These are phyloP conservation scores for Sphecodes monilicornis DNA, from an alignment of 2,888 invertebrate genomes.

Conservation along the genomic window DNA sequence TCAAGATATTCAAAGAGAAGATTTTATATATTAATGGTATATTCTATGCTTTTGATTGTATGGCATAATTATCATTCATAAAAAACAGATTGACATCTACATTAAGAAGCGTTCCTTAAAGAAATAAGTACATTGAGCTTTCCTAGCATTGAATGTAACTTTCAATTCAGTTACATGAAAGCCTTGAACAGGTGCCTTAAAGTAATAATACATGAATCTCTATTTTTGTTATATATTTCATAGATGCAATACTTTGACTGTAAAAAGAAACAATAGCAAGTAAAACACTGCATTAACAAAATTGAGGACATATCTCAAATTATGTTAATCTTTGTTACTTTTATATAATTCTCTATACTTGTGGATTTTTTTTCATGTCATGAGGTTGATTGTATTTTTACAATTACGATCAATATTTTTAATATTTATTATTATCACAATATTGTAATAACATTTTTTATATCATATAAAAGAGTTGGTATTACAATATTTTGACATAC, in stretches of 20 bases:
- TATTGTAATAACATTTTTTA: conserved; percentile 36
- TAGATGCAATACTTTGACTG: conserved; percentile 38
- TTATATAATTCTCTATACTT: conserved; percentile 52
- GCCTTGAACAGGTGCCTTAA: conserved; percentile 57
- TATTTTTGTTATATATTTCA: conserved; percentile 39
- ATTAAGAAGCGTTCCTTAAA: conserved; percentile 34
- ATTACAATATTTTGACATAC: conserved; percentile 39
- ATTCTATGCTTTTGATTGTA: conserved; percentile 24
- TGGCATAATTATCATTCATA: conserved; percentile 14
- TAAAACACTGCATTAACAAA: conserved; percentile 27
- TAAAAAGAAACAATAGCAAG: not conserved
- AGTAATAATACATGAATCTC: conserved; percentile 31
- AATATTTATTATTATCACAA: conserved; percentile 45
- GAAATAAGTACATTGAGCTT: conserved; percentile 57
- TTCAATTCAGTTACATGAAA: conserved; percentile 29
- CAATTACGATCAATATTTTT: conserved; percentile 41
- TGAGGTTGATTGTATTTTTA: conserved; percentile 24
- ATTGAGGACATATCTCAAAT: conserved; percentile 44
- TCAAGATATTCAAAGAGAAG: conserved; percentile 17
- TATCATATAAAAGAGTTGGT: conserved; percentile 4
- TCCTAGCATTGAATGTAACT: conserved; percentile 26
- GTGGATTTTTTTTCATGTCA: conserved; percentile 45
- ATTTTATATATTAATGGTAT: conserved; percentile 12
- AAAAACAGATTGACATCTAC: conserved; percentile 21
- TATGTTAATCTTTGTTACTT: conserved; percentile 50